These are phyloP conservation scores for Synanthedon tipuliformis DNA, from an alignment of 2,888 invertebrate genomes.

Conservation along the genomic window DNA sequence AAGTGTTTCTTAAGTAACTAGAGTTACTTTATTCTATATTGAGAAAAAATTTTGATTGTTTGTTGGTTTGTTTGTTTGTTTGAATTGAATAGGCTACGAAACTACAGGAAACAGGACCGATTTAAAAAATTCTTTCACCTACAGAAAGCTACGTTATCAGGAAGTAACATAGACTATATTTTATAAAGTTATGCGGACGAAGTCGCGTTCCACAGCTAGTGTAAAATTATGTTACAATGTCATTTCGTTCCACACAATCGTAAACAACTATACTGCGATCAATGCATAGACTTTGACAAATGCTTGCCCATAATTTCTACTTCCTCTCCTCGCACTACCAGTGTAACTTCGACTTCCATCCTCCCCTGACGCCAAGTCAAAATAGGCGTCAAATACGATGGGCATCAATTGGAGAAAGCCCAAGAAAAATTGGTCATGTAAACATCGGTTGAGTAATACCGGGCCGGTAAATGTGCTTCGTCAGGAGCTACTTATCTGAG, in stretches of 20 bases:
- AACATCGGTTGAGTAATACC: slow-evolving; percentile 46
- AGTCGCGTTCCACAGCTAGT: too few relatives aligned
- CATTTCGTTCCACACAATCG: not conserved
- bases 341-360: not conserved
- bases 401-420: slow-evolving; percentile 10
- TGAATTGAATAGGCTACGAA: too few relatives aligned
- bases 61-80: too few relatives aligned
- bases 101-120: too few relatives aligned
- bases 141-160: too few relatives aligned
- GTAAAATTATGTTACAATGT: too few relatives aligned
- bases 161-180: too few relatives aligned
- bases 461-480: slow-evolving; percentile 47
- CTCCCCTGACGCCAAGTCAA: not conserved
- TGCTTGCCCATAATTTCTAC: slow-evolving; percentile 44
- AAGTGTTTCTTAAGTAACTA: too few relatives aligned
- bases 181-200: too few relatives aligned
- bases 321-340: slow-evolving; percentile 2
- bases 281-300: slow-evolving; percentile 53
- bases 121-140: too few relatives aligned
- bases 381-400: not conserved
- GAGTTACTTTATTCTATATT: too few relatives aligned
- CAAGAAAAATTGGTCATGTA: slow-evolving; percentile 23
- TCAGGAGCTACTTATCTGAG: slow-evolving; percentile 50
- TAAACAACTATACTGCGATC: slow-evolving; percentile 15
- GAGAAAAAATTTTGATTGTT: too few relatives aligned